phyloP scores from a whole-genome alignment of 2,797 vertebrate genomes.

The Sebastes kiyomatsui region DNA sequence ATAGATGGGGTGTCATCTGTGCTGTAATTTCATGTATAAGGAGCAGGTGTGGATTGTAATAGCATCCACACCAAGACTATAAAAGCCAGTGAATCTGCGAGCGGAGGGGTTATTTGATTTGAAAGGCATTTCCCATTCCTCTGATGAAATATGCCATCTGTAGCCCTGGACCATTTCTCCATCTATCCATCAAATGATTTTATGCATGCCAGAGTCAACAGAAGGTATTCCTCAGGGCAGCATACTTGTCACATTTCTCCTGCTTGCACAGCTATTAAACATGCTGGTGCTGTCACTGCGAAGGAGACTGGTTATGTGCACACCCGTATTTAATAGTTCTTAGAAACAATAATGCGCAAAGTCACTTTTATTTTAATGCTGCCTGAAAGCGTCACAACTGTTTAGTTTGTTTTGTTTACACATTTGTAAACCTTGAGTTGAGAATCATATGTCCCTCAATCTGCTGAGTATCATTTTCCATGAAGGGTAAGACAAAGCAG shows the following conservation, averaged over 20 bases:
- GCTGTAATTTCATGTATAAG: slow-evolving; percentile 37
- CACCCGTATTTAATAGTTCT: neutral
- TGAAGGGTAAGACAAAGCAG: slow-evolving; percentile 41
- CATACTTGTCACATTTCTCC: slow-evolving; percentile 32
- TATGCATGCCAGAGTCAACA: slow-evolving; percentile 39
- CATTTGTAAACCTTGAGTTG: slow-evolving; percentile 22
- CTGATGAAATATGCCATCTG: slow-evolving; percentile 46
- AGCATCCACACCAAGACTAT: neutral
- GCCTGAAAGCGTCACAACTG: neutral
- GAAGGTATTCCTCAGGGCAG: slow-evolving; percentile 46
- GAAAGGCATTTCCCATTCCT: slow-evolving; percentile 35
- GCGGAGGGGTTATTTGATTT: slow-evolving; percentile 22
- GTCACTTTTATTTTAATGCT: neutral
- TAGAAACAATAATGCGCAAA: neutral
- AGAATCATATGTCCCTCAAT: slow-evolving; percentile 20
- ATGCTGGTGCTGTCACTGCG: slow-evolving; percentile 22
- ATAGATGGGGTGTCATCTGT: slow-evolving; percentile 17
- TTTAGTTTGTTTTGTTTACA: slow-evolving; percentile 38
- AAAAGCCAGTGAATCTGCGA: slow-evolving; percentile 8
- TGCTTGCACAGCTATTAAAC: slow-evolving; percentile 48
- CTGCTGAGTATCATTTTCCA: slow-evolving; percentile 45
- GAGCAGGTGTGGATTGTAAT: slow-evolving; percentile 66
- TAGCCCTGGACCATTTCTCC: slow-evolving; percentile 3
- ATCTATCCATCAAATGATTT: slow-evolving; percentile 37
- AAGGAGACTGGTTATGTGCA: neutral